phyloP scores from a whole-genome alignment of 2,888 invertebrate species.

The Hanleya hanleyi region DNA sequence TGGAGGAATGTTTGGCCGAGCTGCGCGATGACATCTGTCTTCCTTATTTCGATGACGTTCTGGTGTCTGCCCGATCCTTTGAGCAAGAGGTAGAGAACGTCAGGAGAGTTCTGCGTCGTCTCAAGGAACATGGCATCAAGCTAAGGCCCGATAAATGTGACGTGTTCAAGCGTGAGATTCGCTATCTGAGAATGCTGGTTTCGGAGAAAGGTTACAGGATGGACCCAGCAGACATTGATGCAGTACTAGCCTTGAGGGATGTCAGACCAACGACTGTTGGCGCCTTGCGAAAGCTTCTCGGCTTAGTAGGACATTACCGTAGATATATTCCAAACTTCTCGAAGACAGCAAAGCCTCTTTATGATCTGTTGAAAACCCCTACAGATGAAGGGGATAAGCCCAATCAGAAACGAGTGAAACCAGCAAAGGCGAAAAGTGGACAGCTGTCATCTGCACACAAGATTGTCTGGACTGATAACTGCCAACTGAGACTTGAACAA shows the following conservation, averaged over 20 bases:
- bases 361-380: slow-evolving; percentile 8
- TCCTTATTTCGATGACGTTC: too few relatives aligned
- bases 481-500: slow-evolving; percentile 19
- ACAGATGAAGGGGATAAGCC: slow-evolving; percentile 8
- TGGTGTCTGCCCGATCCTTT: too few relatives aligned
- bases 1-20: too few relatives aligned
- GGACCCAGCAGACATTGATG: neutral
- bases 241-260: neutral
- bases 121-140: too few relatives aligned
- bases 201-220: slow-evolving; percentile 1
- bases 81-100: too few relatives aligned
- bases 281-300: slow-evolving; percentile 10
- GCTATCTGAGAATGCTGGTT: slow-evolving; percentile 6
- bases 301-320: slow-evolving; percentile 3
- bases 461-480: neutral
- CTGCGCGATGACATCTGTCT: too few relatives aligned
- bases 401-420: too few relatives aligned
- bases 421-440: slow-evolving; percentile 16
- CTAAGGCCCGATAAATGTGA: neutral
- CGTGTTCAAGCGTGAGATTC: neutral
- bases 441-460: neutral
- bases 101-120: too few relatives aligned
- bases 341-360: slow-evolving; percentile 4
- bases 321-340: neutral
- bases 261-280: neutral